Conservation (phyloP, 35 echinoderm and acorn worm genomes). For the Chiridota heheva region DNA sequence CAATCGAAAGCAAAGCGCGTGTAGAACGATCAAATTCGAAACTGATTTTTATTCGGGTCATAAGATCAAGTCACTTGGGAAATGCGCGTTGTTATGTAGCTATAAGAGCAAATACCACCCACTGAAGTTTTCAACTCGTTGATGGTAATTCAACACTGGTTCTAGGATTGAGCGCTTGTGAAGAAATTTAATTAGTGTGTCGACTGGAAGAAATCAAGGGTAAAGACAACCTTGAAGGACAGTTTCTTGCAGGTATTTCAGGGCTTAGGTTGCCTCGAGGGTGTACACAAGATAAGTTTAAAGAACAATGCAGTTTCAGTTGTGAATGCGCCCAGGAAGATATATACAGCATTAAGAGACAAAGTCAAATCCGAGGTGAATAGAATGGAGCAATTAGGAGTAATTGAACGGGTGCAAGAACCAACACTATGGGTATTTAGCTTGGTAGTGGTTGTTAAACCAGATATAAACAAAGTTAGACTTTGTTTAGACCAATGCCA, state of each 20-base stretch:
- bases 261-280: conserved; percentile 1
- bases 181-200: not conserved
- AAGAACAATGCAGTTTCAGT: conserved; percentile 1
- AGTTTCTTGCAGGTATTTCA: not conserved
- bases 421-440: conserved; percentile 19
- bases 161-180: no score
- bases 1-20: not conserved
- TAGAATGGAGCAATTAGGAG: not conserved
- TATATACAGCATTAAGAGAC: conserved; percentile 11
- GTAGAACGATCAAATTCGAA: no score
- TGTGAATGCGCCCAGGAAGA: conserved; percentile 5
- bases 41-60: not conserved
- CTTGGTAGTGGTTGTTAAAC: conserved; percentile 2
- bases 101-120: no score
- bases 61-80: no score
- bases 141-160: no score
- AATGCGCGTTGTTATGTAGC: no score
- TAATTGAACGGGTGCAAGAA: conserved; percentile 8
- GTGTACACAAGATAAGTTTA: conserved; percentile 7
- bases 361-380: conserved; percentile 1
- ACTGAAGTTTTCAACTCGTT: not conserved
- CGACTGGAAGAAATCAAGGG: no score
- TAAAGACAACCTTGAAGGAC: no score
- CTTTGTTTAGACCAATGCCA: conserved; percentile 22
- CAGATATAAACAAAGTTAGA: conserved; percentile 24